Base-by-base conservation (phyloP, 1,140 invertebrate species). In the Centruroides vittatus region DNA sequence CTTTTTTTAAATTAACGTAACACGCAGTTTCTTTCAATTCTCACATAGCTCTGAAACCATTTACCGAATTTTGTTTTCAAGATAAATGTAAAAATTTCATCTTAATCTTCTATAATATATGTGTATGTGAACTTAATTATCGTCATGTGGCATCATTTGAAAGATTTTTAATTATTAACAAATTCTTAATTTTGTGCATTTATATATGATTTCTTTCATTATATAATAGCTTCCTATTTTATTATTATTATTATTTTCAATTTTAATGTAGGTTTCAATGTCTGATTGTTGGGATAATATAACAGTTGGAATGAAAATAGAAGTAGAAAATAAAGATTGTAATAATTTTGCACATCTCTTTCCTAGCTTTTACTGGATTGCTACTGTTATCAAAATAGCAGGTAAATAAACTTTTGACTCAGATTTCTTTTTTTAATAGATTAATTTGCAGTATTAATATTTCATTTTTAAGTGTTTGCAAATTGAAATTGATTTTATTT, bases 241-340 rank as follows among this genome's bases (percentile, higher is more conserved):
- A 23, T 23, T 23, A 23, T 23, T 23, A 23, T 23, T 23, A 23
- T 23, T 23, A 23, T 23, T 23, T 23, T 23, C 13, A 58, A 34
- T 13, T 58, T 59, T 71, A 54, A 23, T 57, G 6, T 62, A 86
- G 82, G 91, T 88, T 5, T 90, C 92, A 0, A 84, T 94, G 71
- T 82, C 85, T 61, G 88, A 94, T 68, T 86, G 88, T 72, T 98
- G 93, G 92, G 88, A 93, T 66, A 90, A 86, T 69, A 63, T 95
- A 60, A 86, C 86, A 64, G 84, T 89, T 61, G 91, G 91, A 23
- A 93, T 96, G 87, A 95, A 96, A 76, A 87, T 95, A 0, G 93
- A 96, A 77, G 89, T 95, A 2, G 86, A 90, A 70, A 95, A 94
- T 75, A 86, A 83, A 10, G 90, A 95, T 74, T 86, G 84, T 72